Base-by-base conservation (phyloP, 2,113 vertebrate species). In the Dasyurus viverrinus region DNA sequence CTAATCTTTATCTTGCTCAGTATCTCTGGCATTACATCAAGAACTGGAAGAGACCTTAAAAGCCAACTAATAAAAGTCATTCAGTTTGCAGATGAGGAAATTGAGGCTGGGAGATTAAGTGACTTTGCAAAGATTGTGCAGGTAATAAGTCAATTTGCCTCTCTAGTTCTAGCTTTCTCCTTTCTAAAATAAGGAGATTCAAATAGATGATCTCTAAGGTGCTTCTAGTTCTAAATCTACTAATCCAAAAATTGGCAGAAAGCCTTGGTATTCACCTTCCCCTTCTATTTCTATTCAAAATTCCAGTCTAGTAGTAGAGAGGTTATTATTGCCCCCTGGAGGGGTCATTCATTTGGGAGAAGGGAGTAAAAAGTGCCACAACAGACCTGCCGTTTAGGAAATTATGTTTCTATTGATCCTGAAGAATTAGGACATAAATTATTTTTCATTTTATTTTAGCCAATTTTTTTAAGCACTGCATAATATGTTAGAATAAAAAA, bases 191-290 rank as follows among this genome's bases (percentile, higher is more conserved):
- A 42, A 42, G 68, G 68, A n/a, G n/a, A 84, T 84, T 84, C 36
- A 84, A 42, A 84, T 7, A 42, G 16, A 84, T 23, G 68, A 42
- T 84, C 36, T 42, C 68, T 84, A 42, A 84, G 19, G n/a, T 84
- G 42, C 68, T 23, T 84, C n/a, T 22, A 42, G 68, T n/a, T 84
- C n/a, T 84, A 84, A 84, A 42, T 42, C 68, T 42, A n/a, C n/a
- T 50, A n/a, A 90, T 47, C 46, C 89, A n/a, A 57, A 91, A 95
- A 94, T 95, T 96, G 96, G 96, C 95, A 93, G 97, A 97, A 97
- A 93, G 95, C 94, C 94, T 96, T 91, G 36, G 19, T 95, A 96
- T 96, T 84, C 95, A 90, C 91, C 90, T 54, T n/a, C 89, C 96
- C 95, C 95, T 93, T 96, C 93, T 89, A 89, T n/a, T 60, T 25